Evolutionary conservation across 2,888 invertebrate genomes (phyloP).

Genomic region (Corbicula japonica): DNA sequence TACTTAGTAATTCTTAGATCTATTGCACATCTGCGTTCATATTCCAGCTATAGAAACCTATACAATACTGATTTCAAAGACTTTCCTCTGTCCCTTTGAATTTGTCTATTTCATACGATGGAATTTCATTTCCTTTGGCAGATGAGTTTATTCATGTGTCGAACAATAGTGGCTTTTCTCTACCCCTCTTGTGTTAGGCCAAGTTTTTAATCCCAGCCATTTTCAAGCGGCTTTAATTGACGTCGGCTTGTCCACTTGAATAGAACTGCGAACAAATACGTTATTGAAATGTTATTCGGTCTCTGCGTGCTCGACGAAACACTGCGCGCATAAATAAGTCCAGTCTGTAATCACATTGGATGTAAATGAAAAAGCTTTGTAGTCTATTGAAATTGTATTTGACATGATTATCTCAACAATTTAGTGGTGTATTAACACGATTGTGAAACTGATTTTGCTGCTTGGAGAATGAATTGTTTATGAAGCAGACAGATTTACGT

Average conservation of each 20-base stretch:
- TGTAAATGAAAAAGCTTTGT: constrained; percentile 66
- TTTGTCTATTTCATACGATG: constrained; percentile 60
- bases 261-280: constrained; percentile 46
- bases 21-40: constrained; percentile 47
- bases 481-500: no score
- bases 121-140: constrained; percentile 68
- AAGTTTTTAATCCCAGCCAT: constrained; percentile 58
- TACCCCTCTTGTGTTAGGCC: constrained; percentile 42
- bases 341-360: constrained; percentile 61
- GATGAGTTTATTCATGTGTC: constrained; percentile 60
- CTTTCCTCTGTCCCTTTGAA: constrained; percentile 51
- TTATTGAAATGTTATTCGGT: constrained; percentile 41
- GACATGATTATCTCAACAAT: constrained; percentile 61
- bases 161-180: constrained; percentile 61
- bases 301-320: constrained; percentile 41
- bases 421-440: constrained; percentile 35
- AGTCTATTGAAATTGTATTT: constrained; percentile 58
- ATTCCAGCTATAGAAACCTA: constrained; percentile 37
- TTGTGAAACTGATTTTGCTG: no score
- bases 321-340: constrained; percentile 44
- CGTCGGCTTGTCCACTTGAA: constrained; percentile 56
- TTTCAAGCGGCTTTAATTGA: constrained; percentile 63
- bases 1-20: constrained; percentile 26
- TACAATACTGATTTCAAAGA: constrained; percentile 57
- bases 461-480: no score